Conservation (phyloP, 2,113 vertebrate species). For the Macquaria ambigua region DNA sequence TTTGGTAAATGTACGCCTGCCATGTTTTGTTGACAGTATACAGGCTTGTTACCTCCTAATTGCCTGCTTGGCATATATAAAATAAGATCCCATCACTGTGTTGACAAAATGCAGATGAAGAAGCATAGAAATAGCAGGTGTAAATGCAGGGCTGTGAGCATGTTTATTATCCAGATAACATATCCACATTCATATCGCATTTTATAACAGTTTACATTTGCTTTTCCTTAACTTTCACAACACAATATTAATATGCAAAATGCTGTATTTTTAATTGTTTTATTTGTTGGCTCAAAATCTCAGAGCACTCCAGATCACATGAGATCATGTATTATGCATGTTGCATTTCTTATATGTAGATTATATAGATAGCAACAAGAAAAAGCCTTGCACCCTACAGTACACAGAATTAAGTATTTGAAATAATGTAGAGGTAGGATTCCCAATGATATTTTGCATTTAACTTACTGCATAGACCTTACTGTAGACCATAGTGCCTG, state of each 20-base stretch:
- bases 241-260: neutral
- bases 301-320: neutral
- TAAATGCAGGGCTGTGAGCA: neutral
- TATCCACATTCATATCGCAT: neutral
- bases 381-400: neutral
- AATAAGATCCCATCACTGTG: constrained; percentile 29
- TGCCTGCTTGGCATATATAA: constrained; percentile 21
- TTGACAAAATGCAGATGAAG: constrained; percentile 17
- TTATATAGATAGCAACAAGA: constrained; percentile 7
- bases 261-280: neutral
- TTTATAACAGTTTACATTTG: neutral
- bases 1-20: neutral
- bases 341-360: neutral
- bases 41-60: constrained; percentile 33
- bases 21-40: constrained; percentile 36
- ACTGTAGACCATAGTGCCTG: neutral
- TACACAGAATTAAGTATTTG: neutral
- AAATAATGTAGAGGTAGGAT: neutral
- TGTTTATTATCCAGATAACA: neutral
- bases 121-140: constrained; percentile 18
- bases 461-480: neutral
- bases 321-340: neutral
- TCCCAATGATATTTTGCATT: neutral
- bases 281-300: neutral
- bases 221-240: neutral